phyloP scores from a whole-genome alignment of 2,888 invertebrate genomes.

The Andrena bucephala region DNA sequence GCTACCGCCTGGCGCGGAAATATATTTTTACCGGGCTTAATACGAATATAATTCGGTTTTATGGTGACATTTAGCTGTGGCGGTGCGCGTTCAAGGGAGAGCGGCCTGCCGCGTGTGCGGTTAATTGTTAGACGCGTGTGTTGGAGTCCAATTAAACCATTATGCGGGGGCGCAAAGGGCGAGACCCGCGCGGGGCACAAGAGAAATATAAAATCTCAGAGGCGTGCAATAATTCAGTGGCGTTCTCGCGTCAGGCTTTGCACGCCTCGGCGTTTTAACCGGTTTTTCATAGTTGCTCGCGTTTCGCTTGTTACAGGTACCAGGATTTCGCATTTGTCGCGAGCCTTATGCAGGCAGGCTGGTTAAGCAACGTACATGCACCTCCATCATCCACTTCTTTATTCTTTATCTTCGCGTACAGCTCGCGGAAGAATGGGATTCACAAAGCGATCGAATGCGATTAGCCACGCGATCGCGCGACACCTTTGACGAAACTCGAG shows the following conservation, averaged over 20 bases:
- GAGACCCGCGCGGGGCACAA: conserved; percentile 39
- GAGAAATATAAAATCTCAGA: conserved; percentile 75
- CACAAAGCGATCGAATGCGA: conserved; percentile 4
- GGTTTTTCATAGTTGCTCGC: conserved; percentile 65
- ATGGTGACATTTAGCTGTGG: conserved; percentile 70
- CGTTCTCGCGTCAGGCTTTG: conserved; percentile 73
- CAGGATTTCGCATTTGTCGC: conserved; percentile 56
- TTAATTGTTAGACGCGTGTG: conserved; percentile 75
- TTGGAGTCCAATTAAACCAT: conserved; percentile 79
- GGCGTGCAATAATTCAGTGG: conserved; percentile 74
- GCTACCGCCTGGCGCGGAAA: conserved; percentile 41
- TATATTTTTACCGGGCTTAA: conserved; percentile 67
- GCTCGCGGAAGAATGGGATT: neutral
- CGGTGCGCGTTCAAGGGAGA: conserved; percentile 50
- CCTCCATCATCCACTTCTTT: neutral
- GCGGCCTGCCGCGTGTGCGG: conserved; percentile 61
- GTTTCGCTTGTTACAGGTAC: conserved; percentile 54
- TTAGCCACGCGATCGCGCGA: conserved; percentile 18
- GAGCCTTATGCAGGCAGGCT: conserved; percentile 22
- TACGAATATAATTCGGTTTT: conserved; percentile 76
- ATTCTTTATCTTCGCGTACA: neutral
- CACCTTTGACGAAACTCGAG: conserved; percentile 31
- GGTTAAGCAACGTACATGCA: conserved; percentile 42
- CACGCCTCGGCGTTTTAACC: conserved; percentile 67
- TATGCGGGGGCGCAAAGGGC: conserved; percentile 67